Conservation (phyloP, 2,888 invertebrate species). For the Aquatica leii region DNA sequence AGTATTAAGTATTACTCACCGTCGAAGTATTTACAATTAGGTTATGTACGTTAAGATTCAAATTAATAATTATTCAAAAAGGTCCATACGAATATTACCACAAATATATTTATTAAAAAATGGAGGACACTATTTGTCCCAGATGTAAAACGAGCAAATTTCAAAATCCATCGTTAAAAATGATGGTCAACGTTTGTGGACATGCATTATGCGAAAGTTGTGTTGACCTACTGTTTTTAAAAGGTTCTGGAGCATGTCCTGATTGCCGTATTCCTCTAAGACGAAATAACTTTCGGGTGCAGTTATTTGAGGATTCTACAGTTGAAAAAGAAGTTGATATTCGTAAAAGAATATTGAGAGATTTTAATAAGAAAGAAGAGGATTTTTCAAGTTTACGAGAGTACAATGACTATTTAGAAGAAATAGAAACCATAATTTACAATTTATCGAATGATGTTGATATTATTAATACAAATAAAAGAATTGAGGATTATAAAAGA, state of each 20-base stretch:
- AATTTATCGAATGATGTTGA: conserved; percentile 92
- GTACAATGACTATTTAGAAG: conserved; percentile 96
- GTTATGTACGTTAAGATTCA: too few relatives aligned
- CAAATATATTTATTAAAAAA: conserved; percentile 49
- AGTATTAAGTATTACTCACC: too few relatives aligned
- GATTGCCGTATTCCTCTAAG: conserved; percentile 90
- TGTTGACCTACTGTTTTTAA: conserved; percentile 93
- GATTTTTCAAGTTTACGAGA: conserved; percentile 86
- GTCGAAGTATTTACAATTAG: too few relatives aligned
- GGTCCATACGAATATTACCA: too few relatives aligned
- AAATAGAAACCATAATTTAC: conserved; percentile 90
- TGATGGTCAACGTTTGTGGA: conserved; percentile 98
- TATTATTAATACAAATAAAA: conserved; percentile 85
- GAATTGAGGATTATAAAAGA: conserved; percentile 89
- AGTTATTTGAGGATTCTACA: conserved; percentile 94
- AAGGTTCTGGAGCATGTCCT: conserved; percentile 95
- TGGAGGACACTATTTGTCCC: conserved; percentile 91
- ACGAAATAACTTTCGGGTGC: conserved; percentile 90
- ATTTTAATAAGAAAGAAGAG: conserved; percentile 95
- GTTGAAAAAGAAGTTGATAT: conserved; percentile 99
- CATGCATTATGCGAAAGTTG: conserved; percentile 98
- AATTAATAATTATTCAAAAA: too few relatives aligned
- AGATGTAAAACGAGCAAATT: conserved; percentile 97
- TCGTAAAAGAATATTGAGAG: conserved; percentile 83
- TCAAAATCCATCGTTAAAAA: conserved; percentile 93